phyloP scores from a whole-genome alignment of 2,113 vertebrate genomes.

The Asarcornis scutulata region DNA sequence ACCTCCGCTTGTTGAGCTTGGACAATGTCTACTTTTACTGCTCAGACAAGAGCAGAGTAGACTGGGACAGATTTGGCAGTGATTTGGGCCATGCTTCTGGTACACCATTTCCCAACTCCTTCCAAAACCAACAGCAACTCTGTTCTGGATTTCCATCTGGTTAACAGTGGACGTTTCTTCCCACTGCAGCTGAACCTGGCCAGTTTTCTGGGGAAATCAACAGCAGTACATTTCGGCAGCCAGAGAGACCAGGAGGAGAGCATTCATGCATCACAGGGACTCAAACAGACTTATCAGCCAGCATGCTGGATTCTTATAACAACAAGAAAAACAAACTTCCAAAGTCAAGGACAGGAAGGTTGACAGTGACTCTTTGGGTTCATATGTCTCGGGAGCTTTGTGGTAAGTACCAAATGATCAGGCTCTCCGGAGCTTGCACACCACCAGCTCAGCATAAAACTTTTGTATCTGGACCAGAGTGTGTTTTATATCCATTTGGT shows the following conservation, averaged over 20 bases:
- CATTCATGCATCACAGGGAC: background rate
- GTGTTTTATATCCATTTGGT: background rate
- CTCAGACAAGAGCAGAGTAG: background rate
- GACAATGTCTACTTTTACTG: background rate
- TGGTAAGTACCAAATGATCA: background rate
- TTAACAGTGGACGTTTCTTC: background rate
- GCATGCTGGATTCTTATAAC: background rate
- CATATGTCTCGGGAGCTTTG: background rate
- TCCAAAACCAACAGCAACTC: background rate
- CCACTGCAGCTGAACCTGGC: background rate
- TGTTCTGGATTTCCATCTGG: background rate
- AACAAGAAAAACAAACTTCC: background rate
- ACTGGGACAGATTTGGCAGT: background rate
- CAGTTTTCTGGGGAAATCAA: background rate
- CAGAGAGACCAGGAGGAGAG: background rate
- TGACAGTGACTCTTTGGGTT: background rate
- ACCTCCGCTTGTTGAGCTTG: background rate
- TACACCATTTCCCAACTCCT: background rate
- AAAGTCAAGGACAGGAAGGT: background rate
- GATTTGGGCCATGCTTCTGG: background rate
- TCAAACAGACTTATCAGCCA: background rate
- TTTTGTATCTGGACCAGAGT: background rate
- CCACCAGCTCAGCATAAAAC: background rate
- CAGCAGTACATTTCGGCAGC: rapidly evolving
- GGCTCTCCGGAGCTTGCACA: background rate